These are phyloP conservation scores for Percina caprodes DNA, from an alignment of 2,113 vertebrate species.

Conservation along the genomic window DNA sequence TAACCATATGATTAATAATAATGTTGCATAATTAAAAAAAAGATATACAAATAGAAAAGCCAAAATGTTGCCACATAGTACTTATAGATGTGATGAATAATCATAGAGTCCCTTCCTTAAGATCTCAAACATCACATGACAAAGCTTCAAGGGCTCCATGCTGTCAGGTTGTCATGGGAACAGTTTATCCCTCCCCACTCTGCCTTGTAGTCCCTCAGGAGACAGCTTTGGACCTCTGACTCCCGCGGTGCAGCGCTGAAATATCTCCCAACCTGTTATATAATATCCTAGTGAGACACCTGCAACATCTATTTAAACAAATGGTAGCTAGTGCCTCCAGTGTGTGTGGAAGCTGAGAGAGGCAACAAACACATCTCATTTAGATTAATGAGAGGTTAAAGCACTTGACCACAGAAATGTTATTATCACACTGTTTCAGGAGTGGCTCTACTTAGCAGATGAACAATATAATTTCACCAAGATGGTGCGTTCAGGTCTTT, in stretches of 20 bases:
- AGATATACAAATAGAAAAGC: background rate
- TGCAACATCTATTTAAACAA: constrained; percentile 46
- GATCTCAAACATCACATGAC: constrained; percentile 75
- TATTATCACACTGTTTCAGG: constrained; percentile 75
- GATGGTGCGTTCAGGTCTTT: constrained; percentile 60
- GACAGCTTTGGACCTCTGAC: constrained; percentile 58
- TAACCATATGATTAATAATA: background rate
- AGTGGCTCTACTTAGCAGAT: constrained; percentile 64
- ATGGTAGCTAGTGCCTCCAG: constrained; percentile 17
- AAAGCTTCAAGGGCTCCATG: constrained; percentile 80
- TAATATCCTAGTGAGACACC: constrained; percentile 24
- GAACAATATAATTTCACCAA: constrained; percentile 76
- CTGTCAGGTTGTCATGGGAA: constrained; percentile 84
- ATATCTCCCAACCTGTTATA: constrained; percentile 47
- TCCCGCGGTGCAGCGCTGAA: constrained; percentile 50
- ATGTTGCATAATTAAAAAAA: background rate
- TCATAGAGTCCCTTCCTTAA: constrained; percentile 52
- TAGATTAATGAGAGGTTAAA: constrained; percentile 74
- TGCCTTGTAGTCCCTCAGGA: constrained; percentile 71
- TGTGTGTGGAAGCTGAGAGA: constrained; percentile 54
- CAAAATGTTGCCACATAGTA: constrained; percentile 11
- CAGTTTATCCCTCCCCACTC: constrained; percentile 73
- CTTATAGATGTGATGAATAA: constrained; percentile 33
- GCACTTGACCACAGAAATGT: constrained; percentile 52
- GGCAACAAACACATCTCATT: constrained; percentile 66